Percentiles rank a stretch among this genome's conserved stretches.
phyloP scores from a whole-genome alignment of 1,140 invertebrate species.

The Adelges cooleyi region DNA sequence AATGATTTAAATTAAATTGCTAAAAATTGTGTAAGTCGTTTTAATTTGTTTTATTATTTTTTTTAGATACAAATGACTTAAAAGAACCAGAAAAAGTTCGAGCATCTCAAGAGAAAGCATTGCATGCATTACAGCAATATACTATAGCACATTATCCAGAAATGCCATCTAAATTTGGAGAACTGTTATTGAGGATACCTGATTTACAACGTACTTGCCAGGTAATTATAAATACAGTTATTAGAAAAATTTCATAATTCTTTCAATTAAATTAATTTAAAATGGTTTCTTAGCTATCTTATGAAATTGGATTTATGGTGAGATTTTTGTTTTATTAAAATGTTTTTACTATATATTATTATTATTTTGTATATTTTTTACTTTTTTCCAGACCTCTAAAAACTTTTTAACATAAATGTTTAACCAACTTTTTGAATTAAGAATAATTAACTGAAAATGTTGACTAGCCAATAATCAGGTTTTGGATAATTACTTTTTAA shows the following conservation, averaged over 20 bases:
- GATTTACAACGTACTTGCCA: conserved; percentile 89
- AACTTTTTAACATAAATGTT: no score
- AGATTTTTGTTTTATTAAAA: no score
- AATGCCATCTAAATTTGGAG: conserved; percentile 87
- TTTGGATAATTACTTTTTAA: no score
- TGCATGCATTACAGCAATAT: conserved; percentile 85
- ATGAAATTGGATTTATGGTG: conserved; percentile 25
- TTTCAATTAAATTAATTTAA: conserved; percentile 2
- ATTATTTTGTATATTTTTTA: no score
- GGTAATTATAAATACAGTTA: conserved; percentile 40
- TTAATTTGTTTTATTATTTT: conserved; percentile 27
- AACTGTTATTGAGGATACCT: conserved; percentile 81
- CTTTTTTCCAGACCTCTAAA: no score
- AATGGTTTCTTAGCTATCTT: conserved; percentile 25
- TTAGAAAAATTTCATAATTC: not conserved
- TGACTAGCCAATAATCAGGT: no score
- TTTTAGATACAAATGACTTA: conserved; percentile 73
- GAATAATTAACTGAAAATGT: no score
- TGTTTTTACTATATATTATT: no score
- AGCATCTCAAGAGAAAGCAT: conserved; percentile 83
- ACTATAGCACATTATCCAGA: conserved; percentile 83
- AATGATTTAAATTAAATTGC: no score
- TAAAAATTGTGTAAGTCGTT: no score
- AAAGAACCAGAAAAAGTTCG: conserved; percentile 83
- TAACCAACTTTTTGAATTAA: no score